Percentiles rank a stretch among this genome's conserved stretches.
Evolutionary conservation across 1,140 invertebrate species (phyloP).

Genomic region (Watersipora subatra): DNA sequence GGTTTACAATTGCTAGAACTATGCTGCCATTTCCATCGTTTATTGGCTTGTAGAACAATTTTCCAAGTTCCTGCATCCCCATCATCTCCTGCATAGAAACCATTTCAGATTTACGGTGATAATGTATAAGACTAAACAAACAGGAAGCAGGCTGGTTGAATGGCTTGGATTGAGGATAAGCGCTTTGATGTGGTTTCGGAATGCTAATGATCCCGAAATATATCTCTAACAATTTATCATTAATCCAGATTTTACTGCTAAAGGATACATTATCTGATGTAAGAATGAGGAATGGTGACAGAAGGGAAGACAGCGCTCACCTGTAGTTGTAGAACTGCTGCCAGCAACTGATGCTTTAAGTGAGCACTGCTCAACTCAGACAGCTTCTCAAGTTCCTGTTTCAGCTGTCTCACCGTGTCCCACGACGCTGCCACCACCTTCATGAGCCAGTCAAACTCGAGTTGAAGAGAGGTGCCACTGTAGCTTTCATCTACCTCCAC

Average conservation of each 20-base stretch:
- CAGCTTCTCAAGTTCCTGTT: slow-evolving; percentile 83
- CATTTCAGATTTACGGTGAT: no score
- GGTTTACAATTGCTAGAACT: slow-evolving; percentile 73
- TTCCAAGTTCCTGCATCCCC: slow-evolving; percentile 76
- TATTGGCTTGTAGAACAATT: slow-evolving; percentile 78
- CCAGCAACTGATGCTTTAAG: slow-evolving; percentile 77
- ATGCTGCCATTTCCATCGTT: slow-evolving; percentile 73
- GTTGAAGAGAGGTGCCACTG: slow-evolving; percentile 65
- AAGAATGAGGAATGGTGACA: no score
- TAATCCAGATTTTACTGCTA: no score
- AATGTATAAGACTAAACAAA: no score
- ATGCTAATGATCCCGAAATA: no score
- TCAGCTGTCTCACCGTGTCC: slow-evolving; percentile 80
- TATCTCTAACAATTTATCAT: no score
- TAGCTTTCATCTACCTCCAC: slow-evolving; percentile 92
- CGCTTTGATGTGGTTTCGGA: no score
- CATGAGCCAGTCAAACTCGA: slow-evolving; percentile 93
- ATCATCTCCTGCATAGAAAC: slow-evolving; percentile 52
- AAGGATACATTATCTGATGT: no score
- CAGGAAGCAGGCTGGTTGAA: no score
- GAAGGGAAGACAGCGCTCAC: slow-evolving; percentile 41
- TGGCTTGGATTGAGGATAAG: no score
- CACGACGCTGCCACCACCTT: slow-evolving; percentile 89
- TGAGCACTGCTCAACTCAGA: slow-evolving; percentile 70
- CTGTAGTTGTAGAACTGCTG: slow-evolving; percentile 86